Percentiles rank a stretch among this genome's conserved stretches.
Conservation (phyloP, 1,140 invertebrate genomes). For the Fopius arisanus region DNA sequence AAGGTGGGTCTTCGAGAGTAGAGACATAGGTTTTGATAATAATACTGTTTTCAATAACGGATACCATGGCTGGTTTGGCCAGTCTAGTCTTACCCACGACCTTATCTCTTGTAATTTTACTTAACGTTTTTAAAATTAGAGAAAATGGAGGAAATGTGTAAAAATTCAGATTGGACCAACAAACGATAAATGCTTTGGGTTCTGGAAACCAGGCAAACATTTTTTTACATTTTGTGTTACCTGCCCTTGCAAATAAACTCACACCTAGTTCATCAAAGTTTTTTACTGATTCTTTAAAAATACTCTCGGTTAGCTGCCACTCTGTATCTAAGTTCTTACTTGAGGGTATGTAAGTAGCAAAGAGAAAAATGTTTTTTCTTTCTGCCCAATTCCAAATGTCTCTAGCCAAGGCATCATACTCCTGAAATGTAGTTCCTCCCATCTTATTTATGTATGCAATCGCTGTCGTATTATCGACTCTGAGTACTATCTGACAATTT, state of each 20-base stretch:
- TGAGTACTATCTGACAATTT: constrained; percentile 16
- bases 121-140: neutral
- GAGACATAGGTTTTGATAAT: neutral
- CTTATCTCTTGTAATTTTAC: constrained; percentile 3
- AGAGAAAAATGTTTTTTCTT: neutral
- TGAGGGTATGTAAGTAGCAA: constrained; percentile 19
- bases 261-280: neutral
- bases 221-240: neutral
- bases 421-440: constrained; percentile 4
- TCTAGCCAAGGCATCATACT: neutral
- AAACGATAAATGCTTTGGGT: neutral
- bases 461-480: constrained; percentile 26
- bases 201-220: neutral
- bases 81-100: neutral
- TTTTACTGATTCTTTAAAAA: neutral
- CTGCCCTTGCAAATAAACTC: neutral
- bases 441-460: constrained; percentile 23
- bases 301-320: neutral
- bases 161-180: neutral
- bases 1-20: neutral
- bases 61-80: neutral
- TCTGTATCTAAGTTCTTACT: neutral
- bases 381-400: constrained; percentile 19
- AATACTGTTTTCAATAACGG: neutral
- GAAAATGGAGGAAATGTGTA: constrained; percentile 9